Evolutionary conservation across 2,888 invertebrate species (phyloP), one percentile per base, ranked within the genome.

Genomic region (Ophion ventricosus): DNA sequence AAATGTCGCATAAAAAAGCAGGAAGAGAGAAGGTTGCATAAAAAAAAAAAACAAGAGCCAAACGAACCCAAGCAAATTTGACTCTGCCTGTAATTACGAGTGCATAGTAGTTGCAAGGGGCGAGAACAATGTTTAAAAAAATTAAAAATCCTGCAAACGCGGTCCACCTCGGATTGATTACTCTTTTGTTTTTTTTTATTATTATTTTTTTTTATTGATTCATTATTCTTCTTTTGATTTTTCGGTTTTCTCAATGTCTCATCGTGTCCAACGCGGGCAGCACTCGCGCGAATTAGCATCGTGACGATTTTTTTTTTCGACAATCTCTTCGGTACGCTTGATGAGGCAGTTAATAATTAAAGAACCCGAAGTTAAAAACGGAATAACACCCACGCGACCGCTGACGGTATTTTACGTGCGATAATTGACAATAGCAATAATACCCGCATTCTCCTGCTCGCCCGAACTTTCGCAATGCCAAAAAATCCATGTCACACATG

Each of bases 61-160:
- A 43, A 43, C 43, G 8, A 43, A 43, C 43, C 64, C 75, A 75
- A 59, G 43, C 72, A 74, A 74, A 72, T 80, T 80, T 73, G 72
- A n/a, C n/a, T n/a, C n/a, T n/a, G n/a, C 78, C 87, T 86, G 89
- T 91, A 92, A 92, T 92, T 91, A 92, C 91, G 91, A 92, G 92
- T 92, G 91, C 91, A n/a, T n/a, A n/a, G n/a, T n/a, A n/a, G n/a
- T 14, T 14, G 43, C 11, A 72, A 59, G 64, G 57, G 14, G 70
- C 29, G 78, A 35, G 43, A n/a, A 26, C 66, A 79, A 80, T 77
- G 81, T 76, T 77, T 63, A 57, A 81, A 77, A 79, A 84, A 81
- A 14, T 14, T 82, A 84, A 82, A 84, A 80, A 84, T 76, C 80
- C 89, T 87, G 91, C 89, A 91, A 92, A 92, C 89, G 79, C 83